A percentile compares a stretch with the other conserved stretches of the same genome.
These are phyloP conservation scores for Euglossa dilemma DNA, from an alignment of 1,140 invertebrate genomes.

Conservation along the genomic window DNA sequence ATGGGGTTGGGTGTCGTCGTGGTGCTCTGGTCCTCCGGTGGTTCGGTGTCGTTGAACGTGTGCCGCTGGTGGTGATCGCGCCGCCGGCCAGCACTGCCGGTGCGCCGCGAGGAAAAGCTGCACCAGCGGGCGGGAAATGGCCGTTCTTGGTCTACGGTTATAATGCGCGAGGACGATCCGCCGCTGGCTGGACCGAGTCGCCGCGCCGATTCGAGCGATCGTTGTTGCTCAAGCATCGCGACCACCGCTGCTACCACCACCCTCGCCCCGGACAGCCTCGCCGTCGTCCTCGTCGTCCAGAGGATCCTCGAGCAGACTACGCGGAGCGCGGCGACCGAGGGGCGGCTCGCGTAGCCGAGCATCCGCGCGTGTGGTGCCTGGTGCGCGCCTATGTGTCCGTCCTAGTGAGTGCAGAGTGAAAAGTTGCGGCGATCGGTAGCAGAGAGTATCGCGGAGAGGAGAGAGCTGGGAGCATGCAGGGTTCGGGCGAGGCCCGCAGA, in stretches of 20 bases:
- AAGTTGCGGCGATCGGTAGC: background rate
- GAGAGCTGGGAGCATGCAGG: slow-evolving; percentile 70
- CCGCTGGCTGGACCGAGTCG: slow-evolving; percentile 22
- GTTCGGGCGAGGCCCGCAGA: slow-evolving; percentile 74
- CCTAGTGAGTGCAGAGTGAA: slow-evolving; percentile 37
- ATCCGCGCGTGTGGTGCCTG: slow-evolving; percentile 19
- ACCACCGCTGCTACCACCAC: background rate
- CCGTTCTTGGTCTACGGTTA: slow-evolving; percentile 27
- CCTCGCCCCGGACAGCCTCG: background rate
- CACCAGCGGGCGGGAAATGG: slow-evolving; percentile 29
- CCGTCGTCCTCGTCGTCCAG: background rate
- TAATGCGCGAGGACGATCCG: slow-evolving; percentile 36
- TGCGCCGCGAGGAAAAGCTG: background rate
- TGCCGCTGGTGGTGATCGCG: slow-evolving; percentile 1
- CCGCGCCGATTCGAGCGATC: slow-evolving; percentile 20
- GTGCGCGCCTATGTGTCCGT: slow-evolving; percentile 57
- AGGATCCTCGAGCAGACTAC: background rate
- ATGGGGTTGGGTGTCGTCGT: slow-evolving; percentile 38
- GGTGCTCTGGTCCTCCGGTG: slow-evolving; percentile 18
- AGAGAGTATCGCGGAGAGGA: background rate
- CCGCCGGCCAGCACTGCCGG: background rate
- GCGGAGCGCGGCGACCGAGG: slow-evolving; percentile 5
- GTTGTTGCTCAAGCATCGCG: slow-evolving; percentile 2
- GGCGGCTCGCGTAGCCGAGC: slow-evolving; percentile 24
- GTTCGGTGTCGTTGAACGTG: slow-evolving; percentile 10